These are phyloP conservation scores for Piscicola geometra DNA, from an alignment of 2,888 invertebrate species.

Conservation along the genomic window DNA sequence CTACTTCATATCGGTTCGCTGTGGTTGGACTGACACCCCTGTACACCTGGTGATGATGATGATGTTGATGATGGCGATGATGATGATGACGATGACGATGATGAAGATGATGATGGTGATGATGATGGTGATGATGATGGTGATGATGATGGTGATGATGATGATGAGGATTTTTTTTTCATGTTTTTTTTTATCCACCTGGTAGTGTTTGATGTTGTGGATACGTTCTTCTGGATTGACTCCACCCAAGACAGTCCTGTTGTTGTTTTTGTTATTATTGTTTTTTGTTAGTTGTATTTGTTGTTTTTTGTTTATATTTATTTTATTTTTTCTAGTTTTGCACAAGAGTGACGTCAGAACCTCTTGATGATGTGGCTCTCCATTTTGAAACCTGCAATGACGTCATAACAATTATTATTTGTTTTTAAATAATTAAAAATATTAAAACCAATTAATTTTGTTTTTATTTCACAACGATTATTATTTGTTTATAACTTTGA, in stretches of 20 bases:
- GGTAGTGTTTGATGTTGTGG: constrained; percentile 47
- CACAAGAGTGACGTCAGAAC: background rate
- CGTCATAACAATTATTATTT: no score
- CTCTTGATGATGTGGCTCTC: no score
- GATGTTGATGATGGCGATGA: constrained; percentile 3
- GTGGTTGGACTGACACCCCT: constrained; percentile 54
- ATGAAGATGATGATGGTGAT: constrained; percentile 43
- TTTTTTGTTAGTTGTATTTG: constrained; percentile 29
- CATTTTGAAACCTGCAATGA: no score
- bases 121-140: constrained; percentile 11
- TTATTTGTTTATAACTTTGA: no score
- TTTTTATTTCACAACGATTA: no score
- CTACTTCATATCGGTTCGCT: constrained; percentile 54
- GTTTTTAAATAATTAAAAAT: no score
- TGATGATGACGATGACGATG: constrained; percentile 12
- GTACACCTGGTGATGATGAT: constrained; percentile 50
- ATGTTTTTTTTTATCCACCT: constrained; percentile 44
- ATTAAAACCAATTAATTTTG: no score
- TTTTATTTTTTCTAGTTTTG: background rate
- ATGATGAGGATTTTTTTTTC: constrained; percentile 9
- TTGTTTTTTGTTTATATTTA: background rate
- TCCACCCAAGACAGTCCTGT: constrained; percentile 12
- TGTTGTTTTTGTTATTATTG: constrained; percentile 34
- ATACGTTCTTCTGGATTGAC: constrained; percentile 28
- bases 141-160: constrained; percentile 23